Base-by-base conservation (phyloP, 2,113 vertebrate species). In the Barbus barbus region DNA sequence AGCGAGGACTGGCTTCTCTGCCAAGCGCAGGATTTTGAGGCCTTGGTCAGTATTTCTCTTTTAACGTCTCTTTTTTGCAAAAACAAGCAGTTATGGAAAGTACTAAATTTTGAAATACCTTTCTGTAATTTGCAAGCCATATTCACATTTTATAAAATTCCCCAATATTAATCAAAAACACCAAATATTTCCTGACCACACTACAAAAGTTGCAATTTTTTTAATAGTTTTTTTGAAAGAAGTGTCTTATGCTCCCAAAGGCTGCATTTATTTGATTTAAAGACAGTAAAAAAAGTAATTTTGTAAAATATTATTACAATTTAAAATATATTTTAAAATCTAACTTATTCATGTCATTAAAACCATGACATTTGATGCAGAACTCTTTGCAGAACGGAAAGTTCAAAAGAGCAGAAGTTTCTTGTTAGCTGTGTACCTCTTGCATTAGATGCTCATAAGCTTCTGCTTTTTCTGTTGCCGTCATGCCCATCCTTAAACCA, bases 1-100 rank as follows among this genome's bases (percentile, higher is more conserved):
- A 99, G 95, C 0, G 98, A 99, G 89, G 97, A 99, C 93, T 98
- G 97, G 96, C 94, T 99, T 83, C 93, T 99, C 87, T 98, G 97
- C 96, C 96, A 99, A 93, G 95, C 96, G 22, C 95, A 95, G 0
- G 95, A 97, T 82, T 99, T 98, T 94, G 95, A 60, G 71, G 90
- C 93, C 2, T 90, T 99, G 96, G 97, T 98, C 94, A 0, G 92
- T 90, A 81, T 38, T 36, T 78, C 69, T 24, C 44, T 83, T 71
- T 73, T 41, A 44, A 33, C 48, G 5, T 56, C 16, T 24, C 4
- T 78, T 60, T 60, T 76, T 22, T 72, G 11, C 7, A 36, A 36
- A n/a, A 16, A 16, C 0, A 9, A 24, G 38, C 16, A 18, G 31
- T 28, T 20, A 14, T 38, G 16, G 3, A 63, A 78, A 78, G 20